Evolutionary conservation across 2,888 invertebrate genomes (phyloP), one percentile per base, ranked within the genome.

Genomic region (Tupiocoris notatus): DNA sequence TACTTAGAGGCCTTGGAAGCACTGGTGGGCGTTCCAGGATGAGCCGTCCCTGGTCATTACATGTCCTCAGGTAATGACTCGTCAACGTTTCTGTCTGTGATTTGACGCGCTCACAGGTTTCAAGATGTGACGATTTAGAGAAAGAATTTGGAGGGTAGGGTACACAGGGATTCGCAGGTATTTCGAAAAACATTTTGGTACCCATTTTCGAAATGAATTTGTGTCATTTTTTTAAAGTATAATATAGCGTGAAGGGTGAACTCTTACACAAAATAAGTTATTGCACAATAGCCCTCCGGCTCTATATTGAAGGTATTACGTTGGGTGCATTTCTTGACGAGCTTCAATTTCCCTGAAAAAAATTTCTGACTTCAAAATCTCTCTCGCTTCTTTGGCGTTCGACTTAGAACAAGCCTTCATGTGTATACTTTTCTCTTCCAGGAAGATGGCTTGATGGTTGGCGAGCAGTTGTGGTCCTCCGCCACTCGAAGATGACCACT

Each of bases 381-480:
- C 18, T 12, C 21, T 24, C 64, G 9, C 16, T 23, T 23, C 23
- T 18, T 70, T n/a, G 12, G 16, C 58, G 22, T n/a, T 18, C 23
- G 20, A 1, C 1, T 39, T 39, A 62, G 64, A 74, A n/a, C n/a
- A n/a, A n/a, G n/a, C n/a, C 64, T 57, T 64, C 21, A 59, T 65
- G 2, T 75, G n/a, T n/a, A n/a, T n/a, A n/a, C 66, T 54, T 74
- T 22, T 70, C 24, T 66, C 23, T 75, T 75, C 59, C 75, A 75
- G 75, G 39, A 64, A 12, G 65, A 75, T 75, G 75, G 75, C 75
- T 66, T 75, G 75, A 75, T 75, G 75, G 61, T 16, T 21, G 73
- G 73, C 73, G 59, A 59, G 70, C 21, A 25, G 66, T 25, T 66
- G 75, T 39, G 66, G 65, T 24, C 75, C 65, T 59, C 66, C 59